Base-by-base conservation (phyloP, 2,113 vertebrate species). In the Vombatus ursinus region DNA sequence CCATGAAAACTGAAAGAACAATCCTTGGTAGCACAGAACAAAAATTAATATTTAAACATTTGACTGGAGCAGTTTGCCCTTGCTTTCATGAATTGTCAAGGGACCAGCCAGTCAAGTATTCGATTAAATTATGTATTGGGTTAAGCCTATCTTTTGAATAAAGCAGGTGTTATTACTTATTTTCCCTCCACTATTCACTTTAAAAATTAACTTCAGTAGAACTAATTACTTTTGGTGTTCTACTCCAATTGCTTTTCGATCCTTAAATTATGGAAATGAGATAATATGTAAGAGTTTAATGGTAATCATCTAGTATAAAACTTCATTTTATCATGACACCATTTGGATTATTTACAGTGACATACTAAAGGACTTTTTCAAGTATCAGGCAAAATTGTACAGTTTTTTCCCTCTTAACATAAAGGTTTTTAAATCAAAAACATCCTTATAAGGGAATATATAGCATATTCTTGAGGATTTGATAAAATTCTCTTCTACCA, bases 101-200 rank as follows among this genome's bases (percentile, higher is more conserved):
- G 94, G 28, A 52, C 26, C 95, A 91, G 52, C 68, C 94, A 93
- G 22, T 95, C n/a, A 97, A 2, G 26, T 94, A 96, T 95, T 96
- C 94, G 61, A 91, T 96, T 94, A 96, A 97, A 97, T 91, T 94
- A 48, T 95, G 48, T 93, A 92, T 97, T 98, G 6, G 47, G 4
- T 98, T 97, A 97, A 97, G 94, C 23, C 92, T 61, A 8, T 16
- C 16, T 50, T 96, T 97, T 95, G 95, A 97, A 96, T 97, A 28
- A 96, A 97, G 61, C 57, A 95, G 25, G 90, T 94, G 24, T 93
- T 95, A 44, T 52, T 95, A 5, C 24, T 49, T 89, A 44, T 50
- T 77, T 95, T 94, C 19, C 44, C 95, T 94, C 57, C 1, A 92
- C 37, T 44, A 89, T 6, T 61, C 51, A 68, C 89, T 96, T 48